Percentiles rank a stretch among this genome's conserved stretches.
phyloP scores from a whole-genome alignment of 2,797 vertebrate species.

The Paedocypris micromegethes region DNA sequence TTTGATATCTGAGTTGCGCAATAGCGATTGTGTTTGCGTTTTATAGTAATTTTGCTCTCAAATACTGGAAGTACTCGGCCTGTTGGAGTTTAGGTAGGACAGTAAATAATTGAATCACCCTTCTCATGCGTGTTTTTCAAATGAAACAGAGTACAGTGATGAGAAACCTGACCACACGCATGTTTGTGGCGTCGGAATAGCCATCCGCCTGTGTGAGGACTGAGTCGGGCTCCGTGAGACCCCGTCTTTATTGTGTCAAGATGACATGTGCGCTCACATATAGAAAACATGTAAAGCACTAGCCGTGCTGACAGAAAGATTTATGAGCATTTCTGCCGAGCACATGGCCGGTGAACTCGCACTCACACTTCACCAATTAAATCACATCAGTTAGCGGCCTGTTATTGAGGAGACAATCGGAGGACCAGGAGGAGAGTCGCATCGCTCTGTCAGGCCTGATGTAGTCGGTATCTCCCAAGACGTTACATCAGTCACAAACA shows the following conservation, averaged over 20 bases:
- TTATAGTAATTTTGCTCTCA: too few species aligned
- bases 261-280: background rate
- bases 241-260: constrained; percentile 21
- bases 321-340: constrained; percentile 11
- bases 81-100: too few species aligned
- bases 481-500: constrained; percentile 12
- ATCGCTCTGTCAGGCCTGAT: background rate
- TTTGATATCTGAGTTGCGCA: too few species aligned
- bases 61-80: too few species aligned
- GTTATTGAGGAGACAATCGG: background rate
- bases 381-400: constrained; percentile 13
- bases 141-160: background rate
- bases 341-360: constrained; percentile 5
- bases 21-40: too few species aligned
- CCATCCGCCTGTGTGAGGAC: background rate
- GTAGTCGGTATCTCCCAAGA: background rate
- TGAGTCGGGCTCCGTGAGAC: background rate
- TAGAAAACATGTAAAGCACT: constrained; percentile 21
- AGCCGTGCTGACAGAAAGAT: constrained; percentile 29
- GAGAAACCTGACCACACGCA: background rate
- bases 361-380: constrained; percentile 6
- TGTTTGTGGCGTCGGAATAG: background rate
- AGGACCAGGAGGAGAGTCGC: constrained; percentile 14
- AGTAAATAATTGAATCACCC: too few species aligned
- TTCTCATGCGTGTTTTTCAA: background rate